Evolutionary conservation across 2,888 invertebrate species (phyloP).

Genomic region (Parapristionchus giblindavisi): DNA sequence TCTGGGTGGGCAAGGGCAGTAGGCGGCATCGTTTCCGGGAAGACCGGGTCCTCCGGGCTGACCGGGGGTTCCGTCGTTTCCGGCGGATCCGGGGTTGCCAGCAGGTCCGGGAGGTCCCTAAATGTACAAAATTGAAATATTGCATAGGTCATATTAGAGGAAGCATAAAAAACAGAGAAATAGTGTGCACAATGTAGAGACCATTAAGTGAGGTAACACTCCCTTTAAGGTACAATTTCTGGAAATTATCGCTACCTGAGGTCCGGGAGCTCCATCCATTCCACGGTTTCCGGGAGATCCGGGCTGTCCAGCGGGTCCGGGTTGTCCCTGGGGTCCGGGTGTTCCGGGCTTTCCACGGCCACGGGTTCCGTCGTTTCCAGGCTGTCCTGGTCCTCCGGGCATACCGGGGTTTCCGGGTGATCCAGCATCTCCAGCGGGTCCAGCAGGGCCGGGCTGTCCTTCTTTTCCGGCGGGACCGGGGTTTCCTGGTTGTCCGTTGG

Average conservation of each 20-base stretch:
- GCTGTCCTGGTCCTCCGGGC: conserved; percentile 43
- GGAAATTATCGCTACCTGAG: conserved; percentile 34
- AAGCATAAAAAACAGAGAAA: not conserved
- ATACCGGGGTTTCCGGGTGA: conserved; percentile 38
- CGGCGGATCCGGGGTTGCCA: conserved; percentile 47
- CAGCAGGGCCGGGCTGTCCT: conserved; percentile 47
- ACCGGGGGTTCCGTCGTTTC: conserved; percentile 50
- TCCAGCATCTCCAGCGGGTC: conserved; percentile 51
- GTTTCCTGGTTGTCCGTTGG: conserved; percentile 47
- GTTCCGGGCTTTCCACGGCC: conserved; percentile 47
- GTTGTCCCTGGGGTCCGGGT: conserved; percentile 49
- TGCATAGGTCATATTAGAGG: not conserved
- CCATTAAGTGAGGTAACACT: too few relatives aligned
- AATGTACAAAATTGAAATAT: not conserved
- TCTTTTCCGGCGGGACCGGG: conserved; percentile 47
- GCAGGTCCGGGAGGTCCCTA: conserved; percentile 47
- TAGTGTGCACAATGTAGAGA: too few relatives aligned
- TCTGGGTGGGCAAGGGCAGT: conserved; percentile 37
- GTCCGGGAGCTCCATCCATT: conserved; percentile 50
- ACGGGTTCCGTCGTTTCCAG: conserved; percentile 37
- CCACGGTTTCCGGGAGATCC: conserved; percentile 42
- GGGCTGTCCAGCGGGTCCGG: conserved; percentile 39
- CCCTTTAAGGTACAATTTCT: too few relatives aligned
- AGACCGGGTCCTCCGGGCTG: conserved; percentile 42
- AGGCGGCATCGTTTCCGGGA: conserved; percentile 42